These are phyloP conservation scores for Etheostoma nigrum DNA, from an alignment of 2,797 vertebrate species.

Conservation along the genomic window DNA sequence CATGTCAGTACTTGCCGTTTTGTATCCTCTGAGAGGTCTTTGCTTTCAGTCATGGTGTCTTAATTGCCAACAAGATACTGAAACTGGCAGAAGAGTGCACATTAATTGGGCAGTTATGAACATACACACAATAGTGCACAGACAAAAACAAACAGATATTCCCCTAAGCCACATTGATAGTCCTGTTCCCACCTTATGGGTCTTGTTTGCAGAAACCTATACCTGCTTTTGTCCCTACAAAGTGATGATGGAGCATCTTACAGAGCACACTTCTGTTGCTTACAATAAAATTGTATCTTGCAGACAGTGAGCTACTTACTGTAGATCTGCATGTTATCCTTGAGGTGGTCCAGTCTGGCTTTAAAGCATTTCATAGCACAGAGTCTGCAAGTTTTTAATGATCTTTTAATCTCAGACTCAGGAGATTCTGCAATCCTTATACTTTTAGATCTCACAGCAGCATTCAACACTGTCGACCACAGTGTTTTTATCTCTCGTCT, in stretches of 20 bases:
- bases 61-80: slow-evolving; percentile 48
- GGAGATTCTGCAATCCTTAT: no score
- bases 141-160: slow-evolving; percentile 24
- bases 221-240: slow-evolving; percentile 16
- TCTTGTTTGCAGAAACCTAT: slow-evolving; percentile 13
- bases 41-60: slow-evolving; percentile 45
- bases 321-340: no score
- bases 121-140: slow-evolving; percentile 15
- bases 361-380: no score
- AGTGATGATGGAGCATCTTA: slow-evolving; percentile 16
- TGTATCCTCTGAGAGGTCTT: slow-evolving; percentile 35
- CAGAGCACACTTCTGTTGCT: background rate
- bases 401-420: no score
- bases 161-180: slow-evolving; percentile 14
- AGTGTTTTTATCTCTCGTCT: no score
- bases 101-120: slow-evolving; percentile 49
- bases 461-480: no score
- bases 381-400: no score
- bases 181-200: slow-evolving; percentile 34
- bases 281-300: background rate
- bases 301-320: background rate
- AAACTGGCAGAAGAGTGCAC: slow-evolving; percentile 39
- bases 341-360: no score
- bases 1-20: slow-evolving; percentile 14
- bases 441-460: no score